Base-by-base conservation (phyloP, 1,140 invertebrate genomes). In the Eueides isabella region DNA sequence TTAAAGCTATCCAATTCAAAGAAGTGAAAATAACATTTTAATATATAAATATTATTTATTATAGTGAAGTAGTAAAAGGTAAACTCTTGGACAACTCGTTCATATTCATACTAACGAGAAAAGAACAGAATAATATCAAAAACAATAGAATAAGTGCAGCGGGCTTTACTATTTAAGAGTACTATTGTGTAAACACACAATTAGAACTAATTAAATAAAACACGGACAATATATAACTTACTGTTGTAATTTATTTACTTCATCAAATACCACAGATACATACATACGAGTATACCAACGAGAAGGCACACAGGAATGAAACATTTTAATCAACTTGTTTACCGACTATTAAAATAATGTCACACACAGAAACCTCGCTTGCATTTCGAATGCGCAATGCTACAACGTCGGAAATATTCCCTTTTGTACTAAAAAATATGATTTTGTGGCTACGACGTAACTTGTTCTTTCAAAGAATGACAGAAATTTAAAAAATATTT, bases 1-100 rank as follows among this genome's bases (percentile, higher is more conserved):
- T 74, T 74, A 65, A 74, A 74, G 67, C 62, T 74, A 65, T 74
- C 72, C 67, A 74, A 69, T 74, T 55, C 62, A 38, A 41, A 69
- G 61, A 55, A 74, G 65, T 63, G 55, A 23, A 69, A 69, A 69
- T 55, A 55, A 74, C 66, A 68, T 74, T 70, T 61, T 64, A 65
- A 70, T 65, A 38, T 61, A 61, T 62, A 62, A 26, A 61, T 38
- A 63, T 23, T 38, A 72, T 41, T 61, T 55, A 55, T 55, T 55
- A 55, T 11, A 26, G 9, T 26, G 48, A 26, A 55, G 3, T 19
- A 9, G 2, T 26, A 19, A 55, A 26, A 55, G 48, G 19, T 26
- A 23, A 0, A 0, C 41, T 44, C n/a, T 44, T 7, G 41, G 16
- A 44, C n/a, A 44, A 44, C 41, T 2, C 7, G n/a, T 44, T 44